Evolutionary conservation across 2,888 invertebrate species (phyloP).

Genomic region (Lamproptera curius): DNA sequence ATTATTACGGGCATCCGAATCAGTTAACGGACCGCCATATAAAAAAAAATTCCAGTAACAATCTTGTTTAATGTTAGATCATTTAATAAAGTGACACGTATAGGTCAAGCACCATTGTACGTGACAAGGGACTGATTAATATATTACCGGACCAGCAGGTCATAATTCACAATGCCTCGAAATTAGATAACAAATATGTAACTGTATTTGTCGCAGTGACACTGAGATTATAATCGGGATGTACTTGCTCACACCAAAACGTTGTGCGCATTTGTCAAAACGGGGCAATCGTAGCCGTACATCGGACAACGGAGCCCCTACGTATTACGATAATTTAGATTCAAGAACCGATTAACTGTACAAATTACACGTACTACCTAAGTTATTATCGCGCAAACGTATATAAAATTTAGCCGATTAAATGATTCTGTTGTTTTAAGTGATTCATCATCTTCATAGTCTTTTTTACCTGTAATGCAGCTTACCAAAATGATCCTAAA

Average conservation of each 20-base stretch:
- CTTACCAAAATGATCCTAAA: too few species aligned
- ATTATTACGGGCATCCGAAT: too few species aligned
- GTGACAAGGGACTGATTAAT: constrained; percentile 11
- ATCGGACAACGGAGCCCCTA: not conserved
- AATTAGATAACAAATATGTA: constrained; percentile 5
- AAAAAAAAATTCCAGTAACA: too few species aligned
- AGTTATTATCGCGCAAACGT: too few species aligned
- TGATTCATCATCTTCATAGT: too few species aligned
- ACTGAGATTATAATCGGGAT: constrained; percentile 8
- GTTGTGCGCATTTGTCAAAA: constrained; percentile 1
- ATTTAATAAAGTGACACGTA: constrained; percentile 13
- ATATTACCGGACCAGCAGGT: constrained; percentile 7
- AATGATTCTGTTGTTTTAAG: too few species aligned
- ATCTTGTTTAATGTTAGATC: constrained; percentile 9
- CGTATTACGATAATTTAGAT: not conserved
- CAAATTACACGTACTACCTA: not conserved
- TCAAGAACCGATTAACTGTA: not conserved
- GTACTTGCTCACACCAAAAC: not conserved
- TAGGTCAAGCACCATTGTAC: constrained; percentile 14
- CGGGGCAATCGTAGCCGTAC: not conserved
- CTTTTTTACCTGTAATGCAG: too few species aligned
- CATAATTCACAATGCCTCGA: constrained; percentile 11
- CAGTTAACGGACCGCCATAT: too few species aligned
- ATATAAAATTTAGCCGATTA: too few species aligned
- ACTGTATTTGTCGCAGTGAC: constrained; percentile 1